Evolutionary conservation across 37 sponge, comb jelly and placozoan species (phyloP).

Genomic region (Tethya wilhelma): DNA sequence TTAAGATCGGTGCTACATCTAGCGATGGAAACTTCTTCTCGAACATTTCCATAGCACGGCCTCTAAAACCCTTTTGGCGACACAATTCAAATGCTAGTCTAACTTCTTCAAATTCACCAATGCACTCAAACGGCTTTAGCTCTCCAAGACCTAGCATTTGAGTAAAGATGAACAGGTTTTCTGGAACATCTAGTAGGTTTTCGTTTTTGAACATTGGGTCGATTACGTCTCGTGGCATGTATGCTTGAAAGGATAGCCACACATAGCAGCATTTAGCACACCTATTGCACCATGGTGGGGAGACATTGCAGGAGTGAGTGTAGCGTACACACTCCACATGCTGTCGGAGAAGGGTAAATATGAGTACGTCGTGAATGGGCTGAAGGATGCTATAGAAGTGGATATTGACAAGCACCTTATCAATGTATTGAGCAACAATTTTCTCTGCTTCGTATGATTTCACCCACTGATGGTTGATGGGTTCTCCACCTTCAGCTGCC

Average conservation of each 20-base stretch:
- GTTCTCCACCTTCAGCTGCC: constrained; percentile 9
- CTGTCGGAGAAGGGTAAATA: background rate
- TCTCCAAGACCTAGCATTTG: constrained; percentile 16
- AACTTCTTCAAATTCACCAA: constrained; percentile 35
- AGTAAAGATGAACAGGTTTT: background rate
- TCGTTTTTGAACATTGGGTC: constrained; percentile 8
- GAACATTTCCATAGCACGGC: constrained; percentile 21
- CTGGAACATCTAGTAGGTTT: constrained; percentile 23
- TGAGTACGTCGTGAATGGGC: too few species aligned
- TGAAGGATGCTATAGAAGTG: constrained; percentile 1
- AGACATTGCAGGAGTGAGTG: too few species aligned
- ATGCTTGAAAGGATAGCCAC: constrained; percentile 31
- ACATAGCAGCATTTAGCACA: constrained; percentile 13
- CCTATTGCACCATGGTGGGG: background rate
- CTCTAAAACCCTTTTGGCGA: constrained; percentile 20
- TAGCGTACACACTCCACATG: background rate
- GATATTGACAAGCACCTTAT: background rate
- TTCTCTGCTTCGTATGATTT: constrained; percentile 12
- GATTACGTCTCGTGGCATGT: constrained; percentile 4
- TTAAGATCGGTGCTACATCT: too few species aligned
- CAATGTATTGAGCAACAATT: background rate
- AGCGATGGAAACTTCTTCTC: too few species aligned
- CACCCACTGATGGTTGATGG: constrained; percentile 38
- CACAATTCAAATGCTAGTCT: constrained; percentile 26
- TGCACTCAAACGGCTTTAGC: constrained; percentile 29